Conservation (phyloP, 1,140 invertebrate species). For the Saxidomus purpurata region DNA sequence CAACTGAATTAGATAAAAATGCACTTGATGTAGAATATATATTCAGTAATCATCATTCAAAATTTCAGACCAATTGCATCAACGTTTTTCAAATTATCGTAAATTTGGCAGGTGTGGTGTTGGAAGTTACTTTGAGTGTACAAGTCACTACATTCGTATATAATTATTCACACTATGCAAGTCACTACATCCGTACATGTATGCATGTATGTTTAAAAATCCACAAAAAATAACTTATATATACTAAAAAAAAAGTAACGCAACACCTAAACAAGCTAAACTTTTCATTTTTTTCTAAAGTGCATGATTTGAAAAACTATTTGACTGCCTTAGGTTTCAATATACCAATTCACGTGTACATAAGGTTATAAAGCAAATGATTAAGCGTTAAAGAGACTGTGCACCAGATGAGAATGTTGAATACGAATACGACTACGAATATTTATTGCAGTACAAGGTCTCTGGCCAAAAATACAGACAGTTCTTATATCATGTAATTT, state of each 20-base stretch:
- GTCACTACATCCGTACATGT: too few species aligned
- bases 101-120: constrained; percentile 14
- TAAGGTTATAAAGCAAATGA: constrained; percentile 30
- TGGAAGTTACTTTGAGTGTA: constrained; percentile 12
- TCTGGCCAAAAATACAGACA: constrained; percentile 20
- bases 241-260: constrained; percentile 28
- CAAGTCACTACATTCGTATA: constrained; percentile 15
- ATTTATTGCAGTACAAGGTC: not conserved
- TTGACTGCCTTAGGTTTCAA: constrained; percentile 27
- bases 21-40: not conserved
- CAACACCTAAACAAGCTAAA: constrained; percentile 20
- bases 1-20: too few species aligned
- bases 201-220: not conserved
- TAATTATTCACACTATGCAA: not conserved
- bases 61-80: constrained; percentile 2
- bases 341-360: not conserved
- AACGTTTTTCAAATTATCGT: constrained; percentile 34
- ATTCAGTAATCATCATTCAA: constrained; percentile 20
- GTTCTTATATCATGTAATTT: constrained; percentile 29
- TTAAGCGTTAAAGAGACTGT: too few species aligned
- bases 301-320: constrained; percentile 21
- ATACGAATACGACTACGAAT: too few species aligned
- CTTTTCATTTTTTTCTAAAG: constrained; percentile 1
- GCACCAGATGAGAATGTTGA: too few species aligned
- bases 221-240: not conserved